phyloP scores from a whole-genome alignment of 2,797 vertebrate genomes.

The Melanotaenia trifasciata region DNA sequence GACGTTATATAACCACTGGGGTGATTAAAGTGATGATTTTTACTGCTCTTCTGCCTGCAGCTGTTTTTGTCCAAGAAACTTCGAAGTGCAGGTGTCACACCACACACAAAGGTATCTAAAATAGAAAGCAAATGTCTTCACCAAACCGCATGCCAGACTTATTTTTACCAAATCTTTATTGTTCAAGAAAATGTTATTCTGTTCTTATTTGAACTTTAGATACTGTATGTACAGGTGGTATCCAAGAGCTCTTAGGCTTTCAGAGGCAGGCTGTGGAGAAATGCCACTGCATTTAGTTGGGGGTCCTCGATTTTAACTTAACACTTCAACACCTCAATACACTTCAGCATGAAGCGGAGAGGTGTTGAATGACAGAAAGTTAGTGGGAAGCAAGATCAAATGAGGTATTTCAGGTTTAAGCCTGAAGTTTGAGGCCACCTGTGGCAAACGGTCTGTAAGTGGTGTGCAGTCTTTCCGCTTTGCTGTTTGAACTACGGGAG shows the following conservation, averaged over 20 bases:
- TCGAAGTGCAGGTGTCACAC: slow-evolving; percentile 20
- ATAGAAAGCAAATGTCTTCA: slow-evolving; percentile 27
- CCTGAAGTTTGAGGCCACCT: slow-evolving; percentile 57
- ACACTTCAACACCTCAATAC: slow-evolving; percentile 54
- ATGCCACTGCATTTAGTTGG: slow-evolving; percentile 44
- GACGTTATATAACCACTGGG: slow-evolving; percentile 30
- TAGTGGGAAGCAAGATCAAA: slow-evolving; percentile 48
- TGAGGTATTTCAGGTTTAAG: slow-evolving; percentile 44
- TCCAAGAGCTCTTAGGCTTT: slow-evolving; percentile 11
- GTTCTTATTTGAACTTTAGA: slow-evolving; percentile 39
- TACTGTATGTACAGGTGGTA: slow-evolving; percentile 67
- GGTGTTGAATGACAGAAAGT: slow-evolving; percentile 52
- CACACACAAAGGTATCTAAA: slow-evolving; percentile 32
- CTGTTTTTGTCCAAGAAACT: slow-evolving; percentile 30
- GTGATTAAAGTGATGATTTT: slow-evolving; percentile 38
- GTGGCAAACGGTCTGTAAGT: slow-evolving; percentile 37
- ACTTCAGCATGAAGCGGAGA: slow-evolving; percentile 36
- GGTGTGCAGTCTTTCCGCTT: slow-evolving; percentile 33
- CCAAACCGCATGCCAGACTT: slow-evolving; percentile 45
- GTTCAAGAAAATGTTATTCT: slow-evolving; percentile 64
- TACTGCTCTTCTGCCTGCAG: slow-evolving; percentile 34
- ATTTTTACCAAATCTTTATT: slow-evolving; percentile 53
- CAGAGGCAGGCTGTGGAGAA: slow-evolving; percentile 32
- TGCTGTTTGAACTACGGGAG: slow-evolving; percentile 59
- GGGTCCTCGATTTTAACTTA: slow-evolving; percentile 62